These are phyloP conservation scores for Amphiduros pacificus DNA, from an alignment of 2,888 invertebrate species.

Conservation along the genomic window DNA sequence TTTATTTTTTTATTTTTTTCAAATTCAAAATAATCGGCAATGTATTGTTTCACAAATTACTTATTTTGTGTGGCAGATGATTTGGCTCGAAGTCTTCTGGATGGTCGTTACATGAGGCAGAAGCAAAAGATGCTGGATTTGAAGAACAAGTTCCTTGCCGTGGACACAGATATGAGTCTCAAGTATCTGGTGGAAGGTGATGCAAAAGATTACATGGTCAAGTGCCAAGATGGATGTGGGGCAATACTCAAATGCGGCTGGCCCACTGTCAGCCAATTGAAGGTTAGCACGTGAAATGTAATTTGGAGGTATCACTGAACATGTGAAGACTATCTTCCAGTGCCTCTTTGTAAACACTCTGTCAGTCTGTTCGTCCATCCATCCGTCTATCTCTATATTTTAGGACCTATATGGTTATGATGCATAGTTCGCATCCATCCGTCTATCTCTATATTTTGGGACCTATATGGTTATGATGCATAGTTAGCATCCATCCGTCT, in stretches of 20 bases:
- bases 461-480: too few relatives aligned
- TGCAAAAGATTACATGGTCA: conserved; percentile 36
- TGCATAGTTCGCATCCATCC: too few relatives aligned
- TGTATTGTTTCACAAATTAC: not conserved
- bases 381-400: too few relatives aligned
- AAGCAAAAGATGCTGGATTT: conserved; percentile 36
- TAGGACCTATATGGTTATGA: too few relatives aligned
- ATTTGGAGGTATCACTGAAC: too few relatives aligned
- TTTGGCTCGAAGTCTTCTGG: conserved; percentile 35
- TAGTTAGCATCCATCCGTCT: too few relatives aligned
- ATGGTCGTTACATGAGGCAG: conserved; percentile 39
- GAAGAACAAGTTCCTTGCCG: conserved; percentile 29
- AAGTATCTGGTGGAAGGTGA: conserved; percentile 38
- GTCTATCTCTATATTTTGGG: too few relatives aligned
- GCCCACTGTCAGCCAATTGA: conserved; percentile 33
- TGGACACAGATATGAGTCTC: conserved; percentile 23
- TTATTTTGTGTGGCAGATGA: conserved; percentile 37
- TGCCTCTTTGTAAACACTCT: not conserved
- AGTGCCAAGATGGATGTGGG: conserved; percentile 37
- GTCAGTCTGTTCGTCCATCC: too few relatives aligned
- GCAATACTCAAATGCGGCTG: conserved; percentile 38
- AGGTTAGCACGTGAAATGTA: too few relatives aligned
- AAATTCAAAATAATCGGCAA: too few relatives aligned
- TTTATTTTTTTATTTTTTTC: too few relatives aligned
- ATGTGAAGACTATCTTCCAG: not conserved